These are phyloP conservation scores for Rhizomys pruinosus DNA, from an alignment of 2,113 vertebrate genomes.

Conservation along the genomic window DNA sequence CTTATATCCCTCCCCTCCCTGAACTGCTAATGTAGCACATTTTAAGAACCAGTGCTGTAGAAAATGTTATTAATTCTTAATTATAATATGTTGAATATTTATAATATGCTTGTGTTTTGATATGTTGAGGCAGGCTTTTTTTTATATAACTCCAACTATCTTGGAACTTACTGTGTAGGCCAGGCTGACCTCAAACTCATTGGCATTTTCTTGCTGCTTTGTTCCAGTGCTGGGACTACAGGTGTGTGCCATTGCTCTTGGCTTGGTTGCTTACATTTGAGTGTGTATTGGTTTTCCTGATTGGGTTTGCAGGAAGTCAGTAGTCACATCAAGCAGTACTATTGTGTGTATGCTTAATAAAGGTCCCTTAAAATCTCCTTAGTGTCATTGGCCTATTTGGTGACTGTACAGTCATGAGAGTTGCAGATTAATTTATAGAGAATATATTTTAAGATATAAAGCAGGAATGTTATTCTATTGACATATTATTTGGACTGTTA, in stretches of 20 bases:
- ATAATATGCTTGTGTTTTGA: neutral
- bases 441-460: slow-evolving; percentile 36
- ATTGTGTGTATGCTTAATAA: neutral
- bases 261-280: slow-evolving; percentile 12
- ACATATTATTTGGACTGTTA: slow-evolving; percentile 16
- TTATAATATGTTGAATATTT: slow-evolving; percentile 40
- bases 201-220: neutral
- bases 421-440: slow-evolving; percentile 20
- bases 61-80: slow-evolving; percentile 14
- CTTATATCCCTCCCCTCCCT: neutral
- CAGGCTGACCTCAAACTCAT: neutral
- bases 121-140: neutral
- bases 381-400: neutral
- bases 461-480: slow-evolving; percentile 30
- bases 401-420: neutral
- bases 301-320: neutral
- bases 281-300: slow-evolving; percentile 6
- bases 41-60: neutral
- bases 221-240: neutral
- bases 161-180: neutral
- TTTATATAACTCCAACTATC: neutral
- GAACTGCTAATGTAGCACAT: neutral
- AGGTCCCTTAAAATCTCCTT: neutral
- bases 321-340: neutral
- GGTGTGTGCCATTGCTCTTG: neutral